A percentile compares a stretch with the other conserved stretches of the same genome.
Conservation (phyloP, 2,797 vertebrate genomes). For the Morus bassanus region DNA sequence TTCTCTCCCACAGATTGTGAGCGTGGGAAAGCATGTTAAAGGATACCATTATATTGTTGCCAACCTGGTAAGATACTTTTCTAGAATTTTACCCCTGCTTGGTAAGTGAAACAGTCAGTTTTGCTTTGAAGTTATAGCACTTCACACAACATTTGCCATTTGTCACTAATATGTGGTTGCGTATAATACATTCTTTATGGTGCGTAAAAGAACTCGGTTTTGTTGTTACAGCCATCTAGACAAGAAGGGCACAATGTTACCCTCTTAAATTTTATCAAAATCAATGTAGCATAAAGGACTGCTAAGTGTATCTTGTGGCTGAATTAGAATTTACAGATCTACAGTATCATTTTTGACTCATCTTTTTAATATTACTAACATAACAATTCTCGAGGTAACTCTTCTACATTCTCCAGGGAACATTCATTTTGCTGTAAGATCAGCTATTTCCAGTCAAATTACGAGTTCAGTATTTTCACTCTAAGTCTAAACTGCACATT, state of each 20-base stretch:
- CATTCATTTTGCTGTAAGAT: background rate
- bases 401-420: background rate
- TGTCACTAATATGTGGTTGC: background rate
- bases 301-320: background rate
- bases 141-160: background rate
- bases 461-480: background rate
- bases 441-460: background rate
- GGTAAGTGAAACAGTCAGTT: conserved; percentile 27
- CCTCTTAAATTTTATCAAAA: background rate
- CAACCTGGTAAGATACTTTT: conserved; percentile 90
- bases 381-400: background rate
- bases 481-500: background rate
- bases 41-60: conserved; percentile 98
- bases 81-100: conserved; percentile 41
- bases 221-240: background rate
- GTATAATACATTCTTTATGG: background rate
- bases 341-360: background rate
- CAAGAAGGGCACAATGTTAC: background rate
- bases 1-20: conserved; percentile 86
- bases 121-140: background rate
- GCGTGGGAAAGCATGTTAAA: conserved; percentile 97
- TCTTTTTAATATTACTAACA: background rate
- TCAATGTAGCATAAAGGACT: background rate
- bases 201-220: background rate
- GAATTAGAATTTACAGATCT: background rate